Evolutionary conservation across 2,797 vertebrate genomes (phyloP).

Genomic region (Harpagifer antarcticus): DNA sequence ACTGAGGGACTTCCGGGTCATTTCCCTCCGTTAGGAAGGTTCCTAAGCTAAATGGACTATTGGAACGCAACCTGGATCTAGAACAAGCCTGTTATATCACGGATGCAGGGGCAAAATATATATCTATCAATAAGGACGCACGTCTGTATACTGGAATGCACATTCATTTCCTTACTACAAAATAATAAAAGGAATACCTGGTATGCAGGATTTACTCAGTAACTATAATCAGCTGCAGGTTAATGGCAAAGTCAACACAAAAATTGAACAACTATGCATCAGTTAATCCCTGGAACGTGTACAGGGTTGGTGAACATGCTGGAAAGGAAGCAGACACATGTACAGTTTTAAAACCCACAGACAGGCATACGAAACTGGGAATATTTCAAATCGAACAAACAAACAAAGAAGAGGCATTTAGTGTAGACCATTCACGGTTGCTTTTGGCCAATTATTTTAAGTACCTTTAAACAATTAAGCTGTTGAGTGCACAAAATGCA

Average conservation of each 20-base stretch:
- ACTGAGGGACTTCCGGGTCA: too few relatives aligned
- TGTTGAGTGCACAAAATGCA: slow-evolving; percentile 17
- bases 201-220: neutral
- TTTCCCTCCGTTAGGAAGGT: too few relatives aligned
- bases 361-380: neutral
- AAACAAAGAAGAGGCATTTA: neutral
- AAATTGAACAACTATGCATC: neutral
- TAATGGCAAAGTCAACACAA: neutral
- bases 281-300: neutral
- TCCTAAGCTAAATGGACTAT: too few relatives aligned
- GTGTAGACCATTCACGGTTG: neutral
- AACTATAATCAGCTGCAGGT: neutral
- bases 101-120: neutral
- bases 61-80: neutral
- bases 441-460: slow-evolving; percentile 3
- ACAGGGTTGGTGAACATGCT: neutral
- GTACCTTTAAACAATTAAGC: slow-evolving; percentile 9
- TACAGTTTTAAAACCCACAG: neutral
- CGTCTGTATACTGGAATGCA: neutral
- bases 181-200: slow-evolving; percentile 1
- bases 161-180: neutral
- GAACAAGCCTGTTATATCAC: neutral
- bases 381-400: slow-evolving; percentile 10
- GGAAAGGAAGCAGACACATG: slow-evolving; percentile 1
- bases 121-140: neutral